Base-by-base conservation (phyloP, 2,888 invertebrate genomes). In the Slavum lentiscoides region DNA sequence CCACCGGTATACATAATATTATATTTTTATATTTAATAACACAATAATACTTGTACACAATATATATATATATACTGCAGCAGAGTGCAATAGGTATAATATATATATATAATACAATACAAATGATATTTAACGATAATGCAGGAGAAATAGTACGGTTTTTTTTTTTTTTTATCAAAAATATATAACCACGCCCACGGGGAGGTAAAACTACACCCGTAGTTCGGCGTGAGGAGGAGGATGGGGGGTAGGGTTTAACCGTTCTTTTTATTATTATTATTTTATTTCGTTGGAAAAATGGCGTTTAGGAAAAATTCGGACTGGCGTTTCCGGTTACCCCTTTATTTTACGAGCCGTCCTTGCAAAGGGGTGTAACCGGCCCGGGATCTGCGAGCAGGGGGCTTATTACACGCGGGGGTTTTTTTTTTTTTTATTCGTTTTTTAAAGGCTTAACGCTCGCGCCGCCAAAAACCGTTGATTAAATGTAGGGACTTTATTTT, bases 311-410 rank as follows among this genome's bases (percentile, higher is more conserved):
- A 80, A 77, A 80, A 58, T 80, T 80, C 70, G 77, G 77, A 80
- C 77, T 80, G 77, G 77, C 77, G 77, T 80, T 80, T 80, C 77
- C 77, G 77, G 77, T 80, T 80, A 80, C 77, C 77, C 77, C 70
- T 80, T 80, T 80, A 64, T 80, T 80, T 80, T 80, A 39, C 23
- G 23, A 39, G 53, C 55, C 62, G 69, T 72, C 70, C 55, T n/a
- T 30, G 30, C 30, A 70, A 80, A 80, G 62, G 77, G 77, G 77
- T 70, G 77, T 80, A 30, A 62, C 70, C 49, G 13, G 15, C 9
- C 77, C 19, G 61, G 70, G 77, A 70, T 58, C 77, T 58, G 70
- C 64, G 70, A 30, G 30, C 70, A 70, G 77, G 77, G 77, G 77
- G 77, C 70, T 80, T 80, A 80, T 80, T 80, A 80, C 77, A 70